A percentile compares a stretch with the other conserved stretches of the same genome.
Evolutionary conservation across 2,797 vertebrate genomes (phyloP).

Genomic region (Sebastolobus altivelis): DNA sequence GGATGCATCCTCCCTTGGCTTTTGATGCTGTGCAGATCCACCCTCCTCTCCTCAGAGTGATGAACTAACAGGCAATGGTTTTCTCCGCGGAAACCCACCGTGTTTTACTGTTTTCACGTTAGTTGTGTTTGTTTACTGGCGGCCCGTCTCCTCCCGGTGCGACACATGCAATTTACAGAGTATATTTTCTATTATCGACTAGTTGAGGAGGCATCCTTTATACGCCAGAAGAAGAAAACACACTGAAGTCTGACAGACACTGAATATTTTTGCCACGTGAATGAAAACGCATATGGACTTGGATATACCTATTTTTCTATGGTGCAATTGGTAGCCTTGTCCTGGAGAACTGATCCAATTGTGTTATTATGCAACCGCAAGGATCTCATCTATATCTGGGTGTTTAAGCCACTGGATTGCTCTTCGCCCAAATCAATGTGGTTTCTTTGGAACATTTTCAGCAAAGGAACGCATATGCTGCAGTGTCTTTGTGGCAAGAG

Average conservation of each 20-base stretch:
- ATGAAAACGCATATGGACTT: conserved; percentile 91
- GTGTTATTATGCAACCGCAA: conserved; percentile 99
- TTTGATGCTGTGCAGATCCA: conserved; percentile 96
- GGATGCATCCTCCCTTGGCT: conserved; percentile 95
- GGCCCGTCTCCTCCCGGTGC: conserved; percentile 89
- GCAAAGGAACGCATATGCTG: conserved; percentile 99
- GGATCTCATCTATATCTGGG: conserved; percentile 98
- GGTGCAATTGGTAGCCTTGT: conserved; percentile 94
- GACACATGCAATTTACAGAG: conserved; percentile 93
- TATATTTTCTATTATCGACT: conserved; percentile 85
- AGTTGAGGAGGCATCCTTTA: conserved; percentile 90
- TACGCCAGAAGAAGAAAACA: conserved; percentile 86
- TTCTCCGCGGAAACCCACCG: conserved; percentile 89
- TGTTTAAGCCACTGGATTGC: conserved; percentile 99
- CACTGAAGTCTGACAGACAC: conserved; percentile 90
- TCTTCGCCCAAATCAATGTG: conserved; percentile 99
- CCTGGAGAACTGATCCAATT: conserved; percentile 96
- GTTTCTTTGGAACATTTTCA: conserved; percentile 99
- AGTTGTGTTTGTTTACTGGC: conserved; percentile 91
- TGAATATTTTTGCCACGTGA: conserved; percentile 90
- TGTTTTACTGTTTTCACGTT: conserved; percentile 90
- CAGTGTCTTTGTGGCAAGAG: conserved; percentile 99
- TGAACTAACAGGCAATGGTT: conserved; percentile 94
- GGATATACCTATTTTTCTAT: conserved; percentile 94
- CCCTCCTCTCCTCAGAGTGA: conserved; percentile 92